phyloP scores from a whole-genome alignment of 2,888 invertebrate genomes.

The Tiliacea aurago region DNA sequence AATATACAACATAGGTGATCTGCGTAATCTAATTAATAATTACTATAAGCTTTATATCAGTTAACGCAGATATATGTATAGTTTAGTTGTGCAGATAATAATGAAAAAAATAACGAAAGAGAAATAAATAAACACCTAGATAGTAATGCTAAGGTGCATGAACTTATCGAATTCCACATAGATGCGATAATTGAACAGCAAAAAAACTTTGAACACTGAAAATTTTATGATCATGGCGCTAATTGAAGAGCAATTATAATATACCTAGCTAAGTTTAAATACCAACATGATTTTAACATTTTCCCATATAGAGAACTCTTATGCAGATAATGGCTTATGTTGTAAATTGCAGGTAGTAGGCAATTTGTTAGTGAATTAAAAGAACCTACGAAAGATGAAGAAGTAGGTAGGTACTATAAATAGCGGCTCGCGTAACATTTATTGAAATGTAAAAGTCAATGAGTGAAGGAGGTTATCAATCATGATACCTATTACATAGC shows the following conservation, averaged over 20 bases:
- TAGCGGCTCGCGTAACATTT: slow-evolving; percentile 1
- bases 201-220: slow-evolving; percentile 1
- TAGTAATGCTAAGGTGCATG: slow-evolving; percentile 29
- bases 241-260: slow-evolving; percentile 13
- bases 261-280: slow-evolving; percentile 4
- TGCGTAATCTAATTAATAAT: slow-evolving; percentile 17
- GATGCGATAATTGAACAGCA: neutral
- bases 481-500: slow-evolving; percentile 33
- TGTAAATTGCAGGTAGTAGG: neutral
- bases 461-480: slow-evolving; percentile 44
- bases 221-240: slow-evolving; percentile 7
- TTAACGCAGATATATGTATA: neutral
- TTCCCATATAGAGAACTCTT: slow-evolving; percentile 1
- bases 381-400: neutral
- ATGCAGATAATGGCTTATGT: neutral
- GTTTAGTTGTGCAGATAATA: neutral
- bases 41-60: slow-evolving; percentile 16
- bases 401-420: neutral
- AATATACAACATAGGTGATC: slow-evolving; percentile 12
- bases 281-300: slow-evolving; percentile 4
- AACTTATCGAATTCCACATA: slow-evolving; percentile 31
- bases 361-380: slow-evolving; percentile 1
- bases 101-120: slow-evolving; percentile 16
- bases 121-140: no score
- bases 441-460: slow-evolving; percentile 17